Base-by-base conservation (phyloP, 2,888 invertebrate genomes). In the Steinernema carpocapsae region DNA sequence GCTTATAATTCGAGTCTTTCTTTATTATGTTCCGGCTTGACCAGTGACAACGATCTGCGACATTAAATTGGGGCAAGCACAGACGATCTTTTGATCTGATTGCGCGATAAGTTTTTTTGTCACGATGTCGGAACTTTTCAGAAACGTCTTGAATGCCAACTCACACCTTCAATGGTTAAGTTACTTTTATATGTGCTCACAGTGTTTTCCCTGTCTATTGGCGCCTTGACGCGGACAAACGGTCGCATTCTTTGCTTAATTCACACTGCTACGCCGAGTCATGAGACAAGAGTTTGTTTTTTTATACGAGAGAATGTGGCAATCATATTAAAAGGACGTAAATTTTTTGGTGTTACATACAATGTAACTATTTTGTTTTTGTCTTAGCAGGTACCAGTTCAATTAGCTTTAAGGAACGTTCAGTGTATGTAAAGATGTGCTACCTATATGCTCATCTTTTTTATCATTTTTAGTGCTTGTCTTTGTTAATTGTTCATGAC, bases 211-310 rank as follows among this genome's bases (percentile, higher is more conserved):
- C 24, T 52, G 19, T 32, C 10, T 32, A 32, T 26, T 32, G 32
- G 37, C n/a, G 64, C 19, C 4, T 19, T 48, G 3, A 48, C 19
- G 48, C n/a, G 32, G 17, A 29, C 22, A 19, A 75, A 76, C 37
- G 52, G 64, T 0, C 79, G 77, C 17, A 80, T 83, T 46, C 75
- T 84, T 29, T 83, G 83, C 70, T 70, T 83, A 0, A 82, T 83
- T 71, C 83, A 83, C 70, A 83, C 83, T 26, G 82, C 83, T 4
- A 80, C 82, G 10, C 81, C 81, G 17, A 82, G 80, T 70, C 83
- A 83, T 73, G 76, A 79, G 45, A 83, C 83, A n/a, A 71, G 82
- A 51, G 81, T 81, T 64, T 42, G 76, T 71, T 42, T 17, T 32
- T 26, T 70, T 56, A 10, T 59, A n/a, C n/a, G n/a, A n/a, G n/a